Evolutionary conservation across 1,140 invertebrate genomes (phyloP).

Genomic region (Hydropsyche tenuis): DNA sequence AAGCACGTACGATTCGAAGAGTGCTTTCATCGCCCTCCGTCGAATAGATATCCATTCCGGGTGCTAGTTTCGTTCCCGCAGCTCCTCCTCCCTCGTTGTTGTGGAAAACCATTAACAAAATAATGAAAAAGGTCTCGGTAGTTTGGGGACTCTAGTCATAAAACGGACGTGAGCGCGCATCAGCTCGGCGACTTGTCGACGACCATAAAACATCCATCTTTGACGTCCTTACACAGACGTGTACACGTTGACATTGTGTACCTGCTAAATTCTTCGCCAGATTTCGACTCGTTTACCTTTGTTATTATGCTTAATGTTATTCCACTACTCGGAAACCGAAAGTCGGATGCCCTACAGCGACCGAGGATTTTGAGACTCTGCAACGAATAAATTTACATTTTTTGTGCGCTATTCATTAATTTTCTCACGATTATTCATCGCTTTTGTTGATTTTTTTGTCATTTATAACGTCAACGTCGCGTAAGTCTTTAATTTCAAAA

Average conservation of each 20-base stretch:
- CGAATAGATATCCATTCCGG: constrained; percentile 11
- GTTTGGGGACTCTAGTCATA: constrained; percentile 35
- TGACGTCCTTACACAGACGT: no score
- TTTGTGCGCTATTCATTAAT: no score
- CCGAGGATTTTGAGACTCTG: not conserved
- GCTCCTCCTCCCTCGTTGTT: constrained; percentile 11
- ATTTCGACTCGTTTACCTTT: constrained; percentile 28
- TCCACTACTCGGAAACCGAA: not conserved
- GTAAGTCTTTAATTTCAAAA: no score
- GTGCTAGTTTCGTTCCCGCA: constrained; percentile 29
- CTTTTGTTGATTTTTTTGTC: no score
- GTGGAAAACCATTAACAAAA: constrained; percentile 44
- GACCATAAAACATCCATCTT: constrained; percentile 22
- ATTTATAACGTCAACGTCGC: no score
- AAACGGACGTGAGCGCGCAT: constrained; percentile 47
- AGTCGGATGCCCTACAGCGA: not conserved
- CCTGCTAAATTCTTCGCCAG: not conserved
- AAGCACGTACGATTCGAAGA: constrained; percentile 29
- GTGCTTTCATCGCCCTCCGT: constrained; percentile 8
- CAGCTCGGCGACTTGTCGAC: constrained; percentile 30
- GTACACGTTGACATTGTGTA: not conserved
- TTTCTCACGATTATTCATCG: no score
- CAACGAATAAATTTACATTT: not conserved
- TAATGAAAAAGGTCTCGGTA: constrained; percentile 38
- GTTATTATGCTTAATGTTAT: constrained; percentile 17